phyloP scores from a whole-genome alignment of 2,797 vertebrate genomes.

The Labeo calbasu region DNA sequence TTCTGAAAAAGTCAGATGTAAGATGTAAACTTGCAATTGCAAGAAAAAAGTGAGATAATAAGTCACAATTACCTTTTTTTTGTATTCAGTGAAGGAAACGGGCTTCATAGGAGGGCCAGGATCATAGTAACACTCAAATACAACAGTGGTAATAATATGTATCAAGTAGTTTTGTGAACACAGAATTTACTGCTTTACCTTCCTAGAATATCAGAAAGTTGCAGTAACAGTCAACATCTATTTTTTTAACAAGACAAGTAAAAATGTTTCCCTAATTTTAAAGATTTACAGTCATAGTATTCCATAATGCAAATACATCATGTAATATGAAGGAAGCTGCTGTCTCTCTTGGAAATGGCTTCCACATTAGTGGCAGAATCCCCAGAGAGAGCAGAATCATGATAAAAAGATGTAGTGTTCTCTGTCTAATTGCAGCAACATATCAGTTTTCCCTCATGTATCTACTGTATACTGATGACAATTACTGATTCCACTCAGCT shows the following conservation, averaged over 20 bases:
- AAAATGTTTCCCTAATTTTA: background rate
- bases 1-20: no score
- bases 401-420: background rate
- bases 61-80: no score
- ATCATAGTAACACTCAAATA: background rate
- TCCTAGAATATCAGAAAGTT: background rate
- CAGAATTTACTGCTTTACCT: background rate
- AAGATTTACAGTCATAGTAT: background rate
- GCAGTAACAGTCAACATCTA: background rate
- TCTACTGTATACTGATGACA: background rate
- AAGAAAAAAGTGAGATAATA: no score
- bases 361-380: slow-evolving; percentile 6
- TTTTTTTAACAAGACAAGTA: background rate
- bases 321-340: background rate
- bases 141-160: background rate
- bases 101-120: no score
- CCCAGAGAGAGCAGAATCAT: background rate
- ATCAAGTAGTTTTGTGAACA: background rate
- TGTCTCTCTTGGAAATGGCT: background rate
- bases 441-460: background rate
- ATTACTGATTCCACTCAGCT: background rate
- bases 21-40: no score
- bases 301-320: background rate
- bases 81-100: no score
- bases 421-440: slow-evolving; percentile 4